Evolutionary conservation across 2,888 invertebrate species (phyloP), one percentile per base, ranked within the genome.

Genomic region (Actias luna): DNA sequence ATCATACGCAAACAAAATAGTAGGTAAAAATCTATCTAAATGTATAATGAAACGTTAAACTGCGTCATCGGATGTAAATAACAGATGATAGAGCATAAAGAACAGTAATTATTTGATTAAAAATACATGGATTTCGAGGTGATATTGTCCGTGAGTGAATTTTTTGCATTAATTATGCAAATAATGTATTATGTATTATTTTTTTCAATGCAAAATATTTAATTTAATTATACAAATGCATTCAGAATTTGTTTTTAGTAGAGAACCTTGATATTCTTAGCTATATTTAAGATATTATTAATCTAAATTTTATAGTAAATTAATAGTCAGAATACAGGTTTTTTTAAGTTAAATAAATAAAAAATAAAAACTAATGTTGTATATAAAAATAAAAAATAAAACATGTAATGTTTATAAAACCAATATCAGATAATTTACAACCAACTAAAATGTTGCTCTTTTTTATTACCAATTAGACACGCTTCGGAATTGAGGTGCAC

Each of bases 41-140:
- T 36, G 52, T 36, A 27, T 29, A 57, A 14, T 18, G 5, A 5
- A 35, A 14, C 46, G 31, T 57, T 39, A 55, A 29, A 25, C 10
- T 33, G 46, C 55, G 61, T 55, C 27, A 61, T 61, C 61, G 25
- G n/a, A n/a, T 5, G 36, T 39, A 39, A 61, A 61, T 50, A 8
- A 50, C 8, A 25, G 46, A 50, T 8, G 3, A 22, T 25, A 25
- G 46, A 50, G 46, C 14, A 22, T 5, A 50, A 50, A 50, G 22
- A 50, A 50, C 46, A 18, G 22, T 18, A 18, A 46, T 10, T 46
- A 25, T 50, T 50, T 50, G 25, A 25, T 25, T 50, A 2, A 25
- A 50, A 8, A 12, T 50, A 2, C 22, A 3, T 22, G 22, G 46
- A 50, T 50, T 50, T 50, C 46, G 22, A 50, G 46, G 22, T 50